phyloP scores from a whole-genome alignment of 2,888 invertebrate species.

The Epicampocera succincta region DNA sequence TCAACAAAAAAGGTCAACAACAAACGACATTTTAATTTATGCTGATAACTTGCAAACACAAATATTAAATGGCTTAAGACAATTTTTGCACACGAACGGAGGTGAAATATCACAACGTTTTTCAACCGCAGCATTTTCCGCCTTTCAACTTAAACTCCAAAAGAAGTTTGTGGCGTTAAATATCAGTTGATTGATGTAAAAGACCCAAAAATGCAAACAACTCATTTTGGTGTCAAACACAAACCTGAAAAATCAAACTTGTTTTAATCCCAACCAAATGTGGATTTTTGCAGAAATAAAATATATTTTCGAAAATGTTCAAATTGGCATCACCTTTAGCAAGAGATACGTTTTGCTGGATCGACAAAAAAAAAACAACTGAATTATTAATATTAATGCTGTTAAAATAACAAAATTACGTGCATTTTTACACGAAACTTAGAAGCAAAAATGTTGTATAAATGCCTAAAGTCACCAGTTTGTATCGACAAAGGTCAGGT shows the following conservation, averaged over 20 bases:
- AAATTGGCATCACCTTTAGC: conserved; percentile 13
- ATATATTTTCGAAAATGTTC: neutral
- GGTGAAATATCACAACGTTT: neutral
- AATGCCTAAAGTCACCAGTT: no score
- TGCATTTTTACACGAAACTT: no score
- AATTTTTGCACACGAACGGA: neutral
- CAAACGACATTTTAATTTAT: conserved; percentile 37
- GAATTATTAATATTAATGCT: conserved; percentile 56
- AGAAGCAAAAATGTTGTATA: no score
- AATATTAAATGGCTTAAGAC: conserved; percentile 26
- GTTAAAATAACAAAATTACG: conserved; percentile 41
- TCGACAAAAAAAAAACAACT: conserved; percentile 15
- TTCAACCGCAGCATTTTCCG: neutral
- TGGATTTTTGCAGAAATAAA: conserved; percentile 16
- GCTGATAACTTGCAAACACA: conserved; percentile 58
- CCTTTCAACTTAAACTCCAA: conserved; percentile 15
- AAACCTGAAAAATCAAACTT: conserved; percentile 25
- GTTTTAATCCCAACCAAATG: conserved; percentile 10
- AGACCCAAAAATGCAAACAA: conserved; percentile 13
- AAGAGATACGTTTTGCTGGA: neutral
- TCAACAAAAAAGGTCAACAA: conserved; percentile 48
- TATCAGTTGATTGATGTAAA: conserved; percentile 28
- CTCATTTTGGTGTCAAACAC: conserved; percentile 6
- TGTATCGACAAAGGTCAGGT: no score
- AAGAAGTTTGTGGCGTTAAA: neutral